These are phyloP conservation scores for Argyresthia albistria DNA, from an alignment of 2,888 invertebrate species.

Conservation along the genomic window DNA sequence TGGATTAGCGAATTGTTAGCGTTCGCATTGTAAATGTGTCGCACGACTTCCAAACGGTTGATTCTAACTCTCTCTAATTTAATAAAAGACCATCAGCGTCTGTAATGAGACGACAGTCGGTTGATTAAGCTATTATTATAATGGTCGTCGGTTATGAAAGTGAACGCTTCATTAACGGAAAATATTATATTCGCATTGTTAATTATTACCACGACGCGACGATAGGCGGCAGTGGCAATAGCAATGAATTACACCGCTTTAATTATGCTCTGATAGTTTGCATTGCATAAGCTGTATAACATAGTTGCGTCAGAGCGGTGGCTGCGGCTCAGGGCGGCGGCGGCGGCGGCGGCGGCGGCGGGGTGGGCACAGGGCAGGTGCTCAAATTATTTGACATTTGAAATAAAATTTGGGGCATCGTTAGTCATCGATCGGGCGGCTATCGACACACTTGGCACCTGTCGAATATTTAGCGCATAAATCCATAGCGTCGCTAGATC, in stretches of 20 bases:
- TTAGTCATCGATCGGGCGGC: slow-evolving; percentile 68
- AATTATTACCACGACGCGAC: slow-evolving; percentile 1
- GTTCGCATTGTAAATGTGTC: slow-evolving; percentile 52
- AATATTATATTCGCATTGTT: slow-evolving; percentile 5
- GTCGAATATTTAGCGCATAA: slow-evolving; percentile 72
- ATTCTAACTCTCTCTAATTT: slow-evolving; percentile 45
- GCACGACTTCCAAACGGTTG: slow-evolving; percentile 47
- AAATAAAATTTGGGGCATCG: slow-evolving; percentile 68
- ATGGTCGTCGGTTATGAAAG: not conserved
- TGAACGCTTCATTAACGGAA: slow-evolving; percentile 2
- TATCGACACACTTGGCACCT: slow-evolving; percentile 73
- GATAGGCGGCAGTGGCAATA: not conserved
- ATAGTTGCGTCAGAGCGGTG: not conserved
- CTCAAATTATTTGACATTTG: slow-evolving; percentile 71
- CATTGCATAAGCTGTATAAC: slow-evolving; percentile 1
- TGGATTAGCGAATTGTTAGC: slow-evolving; percentile 69
- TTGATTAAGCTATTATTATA: not conserved
- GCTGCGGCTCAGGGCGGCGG: slow-evolving; percentile 31
- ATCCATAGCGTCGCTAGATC: slow-evolving; percentile 67
- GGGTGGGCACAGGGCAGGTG: slow-evolving; percentile 38
- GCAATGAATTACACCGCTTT: slow-evolving; percentile 1
- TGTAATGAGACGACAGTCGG: not conserved
- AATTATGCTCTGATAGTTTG: slow-evolving; percentile 1
- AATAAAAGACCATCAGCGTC: not conserved
- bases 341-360: slow-evolving; percentile 25